Base-by-base conservation (phyloP, 2,113 vertebrate genomes). In the Jacana jacana region DNA sequence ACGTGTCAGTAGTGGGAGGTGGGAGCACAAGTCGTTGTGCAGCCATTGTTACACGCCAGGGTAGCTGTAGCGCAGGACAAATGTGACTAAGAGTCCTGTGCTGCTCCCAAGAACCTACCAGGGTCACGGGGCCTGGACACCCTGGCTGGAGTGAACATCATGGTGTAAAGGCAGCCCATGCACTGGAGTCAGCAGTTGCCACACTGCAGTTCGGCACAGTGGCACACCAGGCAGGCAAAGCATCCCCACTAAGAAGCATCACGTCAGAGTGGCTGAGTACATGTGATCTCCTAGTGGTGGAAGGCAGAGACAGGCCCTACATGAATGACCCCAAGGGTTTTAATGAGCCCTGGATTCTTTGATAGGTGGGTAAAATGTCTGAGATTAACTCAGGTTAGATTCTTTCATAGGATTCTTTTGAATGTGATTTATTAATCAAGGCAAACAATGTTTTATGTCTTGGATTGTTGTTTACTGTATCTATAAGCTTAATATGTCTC, bases 231-330 rank as follows among this genome's bases (percentile, higher is more conserved):
- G 1, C 18, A 27, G 46, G 24, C 24, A 35, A 35, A 46, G 24
- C 4, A 0, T 13, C 30, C 30, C 33, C 6, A 1, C 28, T 15
- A 17, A 46, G n/a, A 33, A 80, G 68, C 44, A 15, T 52, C 58
- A 10, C 0, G 0, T 39, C 55, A 28, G 30, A 54, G 39, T 12
- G 44, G 13, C 63, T 2, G 1, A 58, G 28, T 10, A 48, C 7
- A 11, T 8, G 7, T 0, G 0, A 27, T 54, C 31, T 10, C 19
- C 58, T n/a, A 10, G 39, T 37, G 22, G 37, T 49, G 64, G n/a
- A 64, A 18, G 15, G 11, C 49, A 33, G 49, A 46, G 49, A 51
- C 30, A 78, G 48, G n/a, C n/a, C n/a, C 33, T 28, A 11, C 13
- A 2, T 65, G 49, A 75, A 60, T 64, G 63, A 44, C 33, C 39